These are phyloP conservation scores for Thumatha senex DNA, from an alignment of 2,888 invertebrate genomes.

Conservation along the genomic window DNA sequence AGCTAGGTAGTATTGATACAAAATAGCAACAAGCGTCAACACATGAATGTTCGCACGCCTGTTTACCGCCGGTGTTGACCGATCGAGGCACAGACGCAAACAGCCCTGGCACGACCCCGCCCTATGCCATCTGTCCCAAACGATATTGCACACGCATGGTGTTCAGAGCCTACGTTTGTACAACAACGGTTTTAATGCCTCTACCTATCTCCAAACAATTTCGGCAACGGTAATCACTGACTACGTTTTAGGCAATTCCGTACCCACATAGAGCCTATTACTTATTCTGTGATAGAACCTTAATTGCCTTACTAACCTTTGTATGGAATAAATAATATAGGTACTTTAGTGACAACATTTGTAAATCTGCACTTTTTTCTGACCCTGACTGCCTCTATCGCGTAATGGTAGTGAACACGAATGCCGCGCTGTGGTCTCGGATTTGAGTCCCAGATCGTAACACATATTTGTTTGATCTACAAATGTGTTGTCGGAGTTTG, in stretches of 20 bases:
- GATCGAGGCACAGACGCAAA: slow-evolving; percentile 44
- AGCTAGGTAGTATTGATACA: slow-evolving; percentile 46
- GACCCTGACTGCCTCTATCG: too few species aligned
- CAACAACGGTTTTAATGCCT: slow-evolving; percentile 54
- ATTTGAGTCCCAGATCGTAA: too few species aligned
- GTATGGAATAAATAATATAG: too few species aligned
- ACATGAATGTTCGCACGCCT: slow-evolving; percentile 65
- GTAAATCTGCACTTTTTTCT: too few species aligned
- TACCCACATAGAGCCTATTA: background rate
- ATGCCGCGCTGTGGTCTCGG: too few species aligned
- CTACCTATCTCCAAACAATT: slow-evolving; percentile 46
- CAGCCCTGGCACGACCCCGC: slow-evolving; percentile 41
- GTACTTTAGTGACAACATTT: background rate
- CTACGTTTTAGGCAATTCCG: slow-evolving; percentile 9
- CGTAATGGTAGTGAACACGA: too few species aligned
- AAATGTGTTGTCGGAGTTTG: too few species aligned
- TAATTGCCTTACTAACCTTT: slow-evolving; percentile 13
- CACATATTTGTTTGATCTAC: too few species aligned
- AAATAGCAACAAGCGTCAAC: slow-evolving; percentile 51
- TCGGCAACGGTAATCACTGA: slow-evolving; percentile 27
- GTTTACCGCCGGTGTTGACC: slow-evolving; percentile 67
- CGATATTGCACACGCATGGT: slow-evolving; percentile 67
- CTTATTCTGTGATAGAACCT: slow-evolving; percentile 1
- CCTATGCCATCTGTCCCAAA: slow-evolving; percentile 57
- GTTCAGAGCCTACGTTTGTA: slow-evolving; percentile 54